Percentiles rank a stretch among this genome's conserved stretches.
These are phyloP conservation scores for Diarsia brunnea DNA, from an alignment of 2,888 invertebrate species.

Conservation along the genomic window DNA sequence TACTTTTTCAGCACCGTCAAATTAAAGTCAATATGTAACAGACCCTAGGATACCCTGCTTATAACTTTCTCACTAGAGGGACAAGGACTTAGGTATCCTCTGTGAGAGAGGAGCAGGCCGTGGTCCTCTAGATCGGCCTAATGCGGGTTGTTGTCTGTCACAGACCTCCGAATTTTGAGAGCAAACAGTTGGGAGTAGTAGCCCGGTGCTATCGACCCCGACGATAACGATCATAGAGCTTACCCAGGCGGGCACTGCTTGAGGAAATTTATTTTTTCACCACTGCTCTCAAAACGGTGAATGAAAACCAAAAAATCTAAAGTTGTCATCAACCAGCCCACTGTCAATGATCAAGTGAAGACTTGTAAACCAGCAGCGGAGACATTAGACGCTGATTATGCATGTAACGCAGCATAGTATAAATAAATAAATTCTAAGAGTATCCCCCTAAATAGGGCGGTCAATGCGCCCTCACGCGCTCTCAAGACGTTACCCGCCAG, in stretches of 20 bases:
- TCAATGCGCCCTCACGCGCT: constrained; percentile 87
- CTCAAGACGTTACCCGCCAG: constrained; percentile 77
- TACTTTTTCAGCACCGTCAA: constrained; percentile 60
- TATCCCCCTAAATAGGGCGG: constrained; percentile 83
- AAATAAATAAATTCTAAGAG: constrained; percentile 79
- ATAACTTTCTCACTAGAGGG: not conserved
- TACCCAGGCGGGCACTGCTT: not conserved
- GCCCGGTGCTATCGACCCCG: not conserved
- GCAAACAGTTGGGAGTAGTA: not conserved
- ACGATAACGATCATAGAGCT: not conserved
- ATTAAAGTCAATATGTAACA: constrained; percentile 66
- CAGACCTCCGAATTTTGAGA: not conserved
- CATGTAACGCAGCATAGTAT: constrained; percentile 69
- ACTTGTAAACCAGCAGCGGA: not conserved
- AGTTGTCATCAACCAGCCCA: not conserved
- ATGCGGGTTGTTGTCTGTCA: not conserved
- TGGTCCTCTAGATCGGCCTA: not conserved
- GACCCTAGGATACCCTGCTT: not conserved
- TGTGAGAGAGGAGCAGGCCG: not conserved
- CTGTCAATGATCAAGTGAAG: not conserved
- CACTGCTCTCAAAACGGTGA: not conserved
- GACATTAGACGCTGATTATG: not conserved
- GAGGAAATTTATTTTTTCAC: not conserved
- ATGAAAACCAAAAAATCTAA: not conserved
- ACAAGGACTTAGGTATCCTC: not conserved